These are phyloP conservation scores for Bombus balteatus DNA, from an alignment of 1,140 invertebrate species.

Conservation along the genomic window DNA sequence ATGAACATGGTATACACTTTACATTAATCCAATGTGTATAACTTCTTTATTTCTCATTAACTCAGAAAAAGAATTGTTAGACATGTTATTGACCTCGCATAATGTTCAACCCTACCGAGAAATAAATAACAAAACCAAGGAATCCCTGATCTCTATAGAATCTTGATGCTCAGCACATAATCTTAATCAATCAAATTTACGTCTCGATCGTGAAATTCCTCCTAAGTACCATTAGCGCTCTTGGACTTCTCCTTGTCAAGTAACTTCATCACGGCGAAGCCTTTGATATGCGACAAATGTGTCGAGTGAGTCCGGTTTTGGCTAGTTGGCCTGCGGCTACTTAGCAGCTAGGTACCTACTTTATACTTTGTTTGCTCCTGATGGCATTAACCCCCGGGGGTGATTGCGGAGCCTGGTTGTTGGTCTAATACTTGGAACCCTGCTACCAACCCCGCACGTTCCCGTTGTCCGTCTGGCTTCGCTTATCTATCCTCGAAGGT, in stretches of 20 bases:
- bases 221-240: neutral
- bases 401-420: constrained; percentile 76
- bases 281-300: constrained; percentile 76
- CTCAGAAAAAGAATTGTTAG: too few species aligned
- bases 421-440: constrained; percentile 45
- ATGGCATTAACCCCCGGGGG: constrained; percentile 79
- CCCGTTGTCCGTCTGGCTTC: constrained; percentile 64
- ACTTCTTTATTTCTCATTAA: neutral
- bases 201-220: too few species aligned
- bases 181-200: neutral
- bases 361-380: constrained; percentile 81
- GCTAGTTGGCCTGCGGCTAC: constrained; percentile 77
- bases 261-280: constrained; percentile 33
- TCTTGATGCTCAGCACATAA: neutral
- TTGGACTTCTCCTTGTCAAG: neutral
- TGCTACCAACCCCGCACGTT: constrained; percentile 35
- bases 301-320: constrained; percentile 69
- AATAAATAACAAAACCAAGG: neutral
- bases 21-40: neutral
- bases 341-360: constrained; percentile 76
- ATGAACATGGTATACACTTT: neutral
- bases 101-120: neutral
- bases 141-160: neutral
- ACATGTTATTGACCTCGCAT: too few species aligned
- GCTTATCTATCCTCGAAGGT: constrained; percentile 56